Evolutionary conservation across 1,140 invertebrate genomes (phyloP).

Genomic region (Pissodes strobi): DNA sequence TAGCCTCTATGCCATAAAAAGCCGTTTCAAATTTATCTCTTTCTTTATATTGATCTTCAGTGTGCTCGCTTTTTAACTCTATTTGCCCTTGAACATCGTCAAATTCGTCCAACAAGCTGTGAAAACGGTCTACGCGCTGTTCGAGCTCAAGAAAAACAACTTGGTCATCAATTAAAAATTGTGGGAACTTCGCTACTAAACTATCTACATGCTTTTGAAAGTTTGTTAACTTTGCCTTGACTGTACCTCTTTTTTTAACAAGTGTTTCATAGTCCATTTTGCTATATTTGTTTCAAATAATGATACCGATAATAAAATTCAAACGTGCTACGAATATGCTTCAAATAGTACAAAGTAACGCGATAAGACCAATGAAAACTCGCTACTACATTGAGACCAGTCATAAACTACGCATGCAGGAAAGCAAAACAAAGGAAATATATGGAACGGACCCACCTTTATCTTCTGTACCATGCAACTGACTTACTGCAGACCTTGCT

Average conservation of each 20-base stretch:
- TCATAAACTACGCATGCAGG: background rate
- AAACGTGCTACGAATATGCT: background rate
- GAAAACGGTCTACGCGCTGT: slow-evolving; percentile 3
- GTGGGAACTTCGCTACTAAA: background rate
- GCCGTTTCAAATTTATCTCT: background rate
- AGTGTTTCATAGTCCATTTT: background rate
- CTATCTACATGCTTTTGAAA: slow-evolving; percentile 9
- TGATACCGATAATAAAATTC: background rate
- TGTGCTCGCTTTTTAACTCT: background rate
- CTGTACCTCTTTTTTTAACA: slow-evolving; percentile 5
- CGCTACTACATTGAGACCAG: slow-evolving; percentile 7
- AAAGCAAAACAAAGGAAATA: background rate
- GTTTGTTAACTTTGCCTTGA: slow-evolving; percentile 13
- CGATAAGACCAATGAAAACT: slow-evolving; percentile 2
- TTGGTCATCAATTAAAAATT: background rate
- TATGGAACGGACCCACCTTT: slow-evolving; percentile 11
- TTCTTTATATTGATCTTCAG: background rate
- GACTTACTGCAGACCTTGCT: too few species aligned
- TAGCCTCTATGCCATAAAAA: background rate
- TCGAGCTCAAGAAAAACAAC: slow-evolving; percentile 6
- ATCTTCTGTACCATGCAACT: background rate
- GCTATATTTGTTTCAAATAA: background rate
- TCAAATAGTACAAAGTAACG: background rate
- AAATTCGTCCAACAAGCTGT: slow-evolving; percentile 3
- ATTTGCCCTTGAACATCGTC: slow-evolving; percentile 11